phyloP scores from a whole-genome alignment of 2,113 vertebrate species.

The Micromys minutus region DNA sequence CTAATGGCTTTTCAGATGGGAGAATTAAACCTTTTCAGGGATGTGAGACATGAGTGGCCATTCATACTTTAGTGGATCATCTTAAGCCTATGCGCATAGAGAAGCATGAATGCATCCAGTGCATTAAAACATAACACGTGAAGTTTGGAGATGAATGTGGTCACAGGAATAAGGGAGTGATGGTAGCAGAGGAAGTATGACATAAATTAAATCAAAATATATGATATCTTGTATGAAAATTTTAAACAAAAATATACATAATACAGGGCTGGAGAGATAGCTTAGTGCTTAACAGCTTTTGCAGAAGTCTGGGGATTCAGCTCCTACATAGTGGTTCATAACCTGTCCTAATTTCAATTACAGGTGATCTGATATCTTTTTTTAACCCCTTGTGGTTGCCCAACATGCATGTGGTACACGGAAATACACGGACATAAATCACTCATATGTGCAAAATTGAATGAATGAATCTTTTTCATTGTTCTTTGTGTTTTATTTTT shows the following conservation, averaged over 20 bases:
- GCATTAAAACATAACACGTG: not conserved
- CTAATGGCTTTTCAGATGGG: no score
- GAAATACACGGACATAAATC: not conserved
- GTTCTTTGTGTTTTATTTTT: not conserved
- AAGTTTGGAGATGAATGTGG: not conserved
- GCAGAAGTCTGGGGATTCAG: not conserved
- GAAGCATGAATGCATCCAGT: not conserved
- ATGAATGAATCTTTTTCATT: not conserved
- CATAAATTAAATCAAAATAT: not conserved
- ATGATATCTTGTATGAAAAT: not conserved
- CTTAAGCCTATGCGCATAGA: no score
- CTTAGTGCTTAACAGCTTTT: not conserved
- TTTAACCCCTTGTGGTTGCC: not conserved
- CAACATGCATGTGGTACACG: not conserved
- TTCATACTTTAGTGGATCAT: not conserved
- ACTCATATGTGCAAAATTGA: not conserved
- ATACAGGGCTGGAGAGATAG: not conserved
- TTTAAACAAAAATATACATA: not conserved
- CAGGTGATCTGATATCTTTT: not conserved
- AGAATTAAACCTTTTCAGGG: not conserved
- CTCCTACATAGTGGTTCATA: not conserved
- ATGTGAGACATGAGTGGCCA: no score
- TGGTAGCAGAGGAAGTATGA: not conserved
- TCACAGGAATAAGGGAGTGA: not conserved
- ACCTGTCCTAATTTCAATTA: not conserved